phyloP scores from a whole-genome alignment of 2,888 invertebrate species.

The Noctua fimbriata region DNA sequence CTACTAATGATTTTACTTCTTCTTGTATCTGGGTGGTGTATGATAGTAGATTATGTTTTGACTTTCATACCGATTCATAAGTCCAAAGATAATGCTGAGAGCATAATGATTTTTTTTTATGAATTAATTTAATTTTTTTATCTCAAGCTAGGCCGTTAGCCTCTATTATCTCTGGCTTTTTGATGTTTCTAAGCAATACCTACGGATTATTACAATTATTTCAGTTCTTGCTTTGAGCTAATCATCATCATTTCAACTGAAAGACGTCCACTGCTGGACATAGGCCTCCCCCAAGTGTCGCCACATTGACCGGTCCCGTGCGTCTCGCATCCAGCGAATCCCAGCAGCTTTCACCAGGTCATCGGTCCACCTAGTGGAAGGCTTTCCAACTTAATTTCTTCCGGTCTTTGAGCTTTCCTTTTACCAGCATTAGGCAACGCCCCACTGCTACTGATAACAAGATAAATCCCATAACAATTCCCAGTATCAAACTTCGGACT shows the following conservation, averaged over 20 bases:
- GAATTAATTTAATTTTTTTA: constrained; percentile 34
- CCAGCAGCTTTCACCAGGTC: too few relatives aligned
- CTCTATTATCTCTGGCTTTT: constrained; percentile 18
- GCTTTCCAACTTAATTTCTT: too few relatives aligned
- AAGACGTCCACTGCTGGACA: too few relatives aligned
- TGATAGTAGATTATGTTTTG: constrained; percentile 2
- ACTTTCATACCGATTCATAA: constrained; percentile 13
- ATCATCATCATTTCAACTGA: too few relatives aligned
- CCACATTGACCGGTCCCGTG: too few relatives aligned
- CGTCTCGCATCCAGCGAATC: too few relatives aligned
- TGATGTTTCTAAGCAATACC: not conserved
- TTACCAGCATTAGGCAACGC: not conserved
- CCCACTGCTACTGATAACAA: not conserved
- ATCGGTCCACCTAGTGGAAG: too few relatives aligned
- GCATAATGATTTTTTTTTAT: constrained; percentile 11
- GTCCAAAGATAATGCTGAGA: constrained; percentile 10
- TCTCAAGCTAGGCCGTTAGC: constrained; percentile 23
- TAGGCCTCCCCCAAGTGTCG: too few relatives aligned
- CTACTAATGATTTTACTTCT: not conserved
- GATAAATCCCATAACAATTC: not conserved
- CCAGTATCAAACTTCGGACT: not conserved
- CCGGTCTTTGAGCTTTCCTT: too few relatives aligned
- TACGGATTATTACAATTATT: not conserved
- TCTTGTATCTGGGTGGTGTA: not conserved
- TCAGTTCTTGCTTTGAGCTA: not conserved